A percentile compares a stretch with the other conserved stretches of the same genome.
Conservation (phyloP, 2,113 vertebrate species). For the Morphnarchus princeps region DNA sequence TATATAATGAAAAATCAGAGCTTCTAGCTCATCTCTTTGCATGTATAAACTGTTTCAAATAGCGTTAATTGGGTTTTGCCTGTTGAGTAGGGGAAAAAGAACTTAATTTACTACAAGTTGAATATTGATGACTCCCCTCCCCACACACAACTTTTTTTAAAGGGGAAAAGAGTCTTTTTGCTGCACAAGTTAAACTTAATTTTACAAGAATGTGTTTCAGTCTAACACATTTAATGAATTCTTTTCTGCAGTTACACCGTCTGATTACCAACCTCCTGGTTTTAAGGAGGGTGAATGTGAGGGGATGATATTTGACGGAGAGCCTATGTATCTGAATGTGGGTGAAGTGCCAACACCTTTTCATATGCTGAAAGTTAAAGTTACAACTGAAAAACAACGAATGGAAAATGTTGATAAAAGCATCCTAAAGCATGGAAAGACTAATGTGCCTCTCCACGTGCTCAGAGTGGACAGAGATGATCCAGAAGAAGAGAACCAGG, state of each 20-base stretch:
- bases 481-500: conserved; percentile 21
- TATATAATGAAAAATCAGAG: neutral
- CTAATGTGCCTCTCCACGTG: conserved; percentile 56
- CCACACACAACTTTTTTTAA: neutral
- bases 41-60: neutral
- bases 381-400: conserved; percentile 86
- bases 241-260: conserved; percentile 82
- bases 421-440: conserved; percentile 43
- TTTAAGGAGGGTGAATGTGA: conserved; percentile 83
- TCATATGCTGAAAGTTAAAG: conserved; percentile 85
- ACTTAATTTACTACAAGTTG: neutral
- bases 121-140: neutral
- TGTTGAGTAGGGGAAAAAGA: neutral
- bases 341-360: conserved; percentile 90
- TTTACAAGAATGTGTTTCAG: rapidly evolving
- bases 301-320: conserved; percentile 81
- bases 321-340: conserved; percentile 84
- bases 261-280: conserved; percentile 92
- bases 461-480: conserved; percentile 36
- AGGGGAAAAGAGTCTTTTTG: neutral
- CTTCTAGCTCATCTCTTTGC: neutral
- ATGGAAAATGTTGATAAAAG: conserved; percentile 80
- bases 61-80: neutral
- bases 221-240: neutral
- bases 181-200: neutral